phyloP scores from a whole-genome alignment of 2,888 invertebrate genomes.

The Mythimna lalbum region DNA sequence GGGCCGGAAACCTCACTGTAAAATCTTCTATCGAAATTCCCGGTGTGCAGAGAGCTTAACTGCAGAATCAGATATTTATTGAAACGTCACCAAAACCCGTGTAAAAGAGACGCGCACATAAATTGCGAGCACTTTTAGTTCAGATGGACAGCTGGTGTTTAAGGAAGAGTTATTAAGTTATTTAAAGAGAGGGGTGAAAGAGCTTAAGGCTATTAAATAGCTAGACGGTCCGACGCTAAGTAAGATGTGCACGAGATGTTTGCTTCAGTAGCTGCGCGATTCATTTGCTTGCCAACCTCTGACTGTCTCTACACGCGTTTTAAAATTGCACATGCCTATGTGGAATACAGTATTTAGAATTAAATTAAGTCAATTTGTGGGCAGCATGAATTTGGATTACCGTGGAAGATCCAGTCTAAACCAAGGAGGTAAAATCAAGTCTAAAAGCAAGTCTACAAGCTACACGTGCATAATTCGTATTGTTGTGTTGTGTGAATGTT shows the following conservation, averaged over 20 bases:
- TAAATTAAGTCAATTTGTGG: too few relatives aligned
- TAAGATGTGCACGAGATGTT: neutral
- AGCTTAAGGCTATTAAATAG: neutral
- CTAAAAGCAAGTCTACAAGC: too few relatives aligned
- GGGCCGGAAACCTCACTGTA: neutral
- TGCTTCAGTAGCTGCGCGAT: neutral
- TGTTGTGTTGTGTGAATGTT: too few relatives aligned
- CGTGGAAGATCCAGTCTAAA: neutral
- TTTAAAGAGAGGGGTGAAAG: neutral
- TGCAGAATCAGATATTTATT: constrained; percentile 28
- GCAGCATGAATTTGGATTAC: too few relatives aligned
- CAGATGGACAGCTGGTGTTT: constrained; percentile 19
- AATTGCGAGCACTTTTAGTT: constrained; percentile 17
- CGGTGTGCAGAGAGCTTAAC: constrained; percentile 22
- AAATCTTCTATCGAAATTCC: neutral
- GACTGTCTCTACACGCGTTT: too few relatives aligned
- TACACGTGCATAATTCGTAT: too few relatives aligned
- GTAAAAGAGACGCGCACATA: constrained; percentile 24
- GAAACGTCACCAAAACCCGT: constrained; percentile 35
- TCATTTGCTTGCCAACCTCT: neutral
- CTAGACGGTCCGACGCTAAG: neutral
- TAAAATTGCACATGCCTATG: too few relatives aligned
- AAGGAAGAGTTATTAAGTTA: constrained; percentile 13
- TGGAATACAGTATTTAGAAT: too few relatives aligned
- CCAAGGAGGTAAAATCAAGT: neutral